Evolutionary conservation across 1,140 invertebrate species (phyloP).

Genomic region (Oedothorax gibbosus): DNA sequence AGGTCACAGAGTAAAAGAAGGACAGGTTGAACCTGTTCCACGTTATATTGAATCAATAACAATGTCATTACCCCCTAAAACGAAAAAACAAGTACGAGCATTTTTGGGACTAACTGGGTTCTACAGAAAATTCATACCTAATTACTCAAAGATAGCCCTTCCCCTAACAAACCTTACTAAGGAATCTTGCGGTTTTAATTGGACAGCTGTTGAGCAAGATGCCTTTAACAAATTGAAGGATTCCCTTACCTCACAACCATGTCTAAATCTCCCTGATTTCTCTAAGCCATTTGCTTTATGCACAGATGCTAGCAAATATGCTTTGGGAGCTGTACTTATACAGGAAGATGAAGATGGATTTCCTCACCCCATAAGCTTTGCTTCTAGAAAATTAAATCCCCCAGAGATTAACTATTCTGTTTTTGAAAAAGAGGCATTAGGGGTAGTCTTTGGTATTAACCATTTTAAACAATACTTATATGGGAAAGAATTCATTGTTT

Average conservation of each 20-base stretch:
- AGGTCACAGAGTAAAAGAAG: slow-evolving; percentile 65
- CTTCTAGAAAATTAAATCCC: not conserved
- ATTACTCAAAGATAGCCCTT: slow-evolving; percentile 65
- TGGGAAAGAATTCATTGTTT: not conserved
- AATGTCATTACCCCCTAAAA: slow-evolving; percentile 65
- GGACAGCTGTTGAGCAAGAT: not conserved
- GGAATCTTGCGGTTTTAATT: not conserved
- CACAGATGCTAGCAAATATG: not conserved
- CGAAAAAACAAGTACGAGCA: slow-evolving; percentile 67
- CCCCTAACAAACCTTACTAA: slow-evolving; percentile 66
- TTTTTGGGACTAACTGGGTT: slow-evolving; percentile 70
- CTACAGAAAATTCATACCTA: slow-evolving; percentile 69
- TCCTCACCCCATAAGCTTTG: not conserved
- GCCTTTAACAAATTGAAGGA: not conserved
- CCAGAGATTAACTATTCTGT: not conserved
- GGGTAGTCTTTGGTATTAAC: not conserved
- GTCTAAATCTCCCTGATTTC: not conserved
- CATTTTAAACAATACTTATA: slow-evolving; percentile 1
- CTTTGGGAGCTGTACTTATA: not conserved
- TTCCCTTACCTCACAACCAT: not conserved
- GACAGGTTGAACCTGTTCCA: slow-evolving; percentile 66
- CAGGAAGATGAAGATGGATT: slow-evolving; percentile 10
- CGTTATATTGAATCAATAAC: slow-evolving; percentile 67
- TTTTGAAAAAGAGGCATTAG: not conserved
- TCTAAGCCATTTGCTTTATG: not conserved